Conservation (phyloP, 2,888 invertebrate species). For the Creontiades dilutus region DNA sequence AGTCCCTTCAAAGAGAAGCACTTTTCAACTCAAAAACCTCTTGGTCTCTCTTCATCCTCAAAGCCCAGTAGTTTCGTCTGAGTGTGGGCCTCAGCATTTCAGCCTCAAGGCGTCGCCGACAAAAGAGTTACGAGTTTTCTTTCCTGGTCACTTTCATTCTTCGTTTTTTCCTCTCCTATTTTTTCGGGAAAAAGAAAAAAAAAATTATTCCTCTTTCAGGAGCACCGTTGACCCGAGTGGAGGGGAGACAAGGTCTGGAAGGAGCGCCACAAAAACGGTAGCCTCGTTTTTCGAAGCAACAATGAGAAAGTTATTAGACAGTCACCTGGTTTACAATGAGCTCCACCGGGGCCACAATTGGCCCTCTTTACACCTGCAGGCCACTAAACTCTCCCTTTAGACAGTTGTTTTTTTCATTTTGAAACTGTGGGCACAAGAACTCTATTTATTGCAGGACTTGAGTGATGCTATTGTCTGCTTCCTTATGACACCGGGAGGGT, state of each 20-base stretch:
- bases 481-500: no score
- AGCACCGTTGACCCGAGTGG: conserved; percentile 14
- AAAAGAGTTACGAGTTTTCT: conserved; percentile 22
- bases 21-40: not conserved
- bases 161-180: not conserved
- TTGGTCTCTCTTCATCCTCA: not conserved
- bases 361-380: conserved; percentile 39
- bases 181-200: conserved; percentile 16
- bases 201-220: conserved; percentile 40
- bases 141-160: conserved; percentile 12
- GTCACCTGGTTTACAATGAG: conserved; percentile 46
- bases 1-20: conserved; percentile 4
- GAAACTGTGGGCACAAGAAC: conserved; percentile 19
- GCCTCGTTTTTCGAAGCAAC: conserved; percentile 46
- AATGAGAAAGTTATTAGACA: conserved; percentile 50
- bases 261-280: conserved; percentile 37
- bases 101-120: conserved; percentile 8
- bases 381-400: not conserved
- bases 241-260: not conserved
- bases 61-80: conserved; percentile 7
- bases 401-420: not conserved
- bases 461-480: no score
- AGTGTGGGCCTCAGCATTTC: conserved; percentile 4
- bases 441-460: not conserved
- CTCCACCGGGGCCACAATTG: conserved; percentile 6